Base-by-base conservation (phyloP, 2,113 vertebrate species). In the Lutjanus erythropterus region DNA sequence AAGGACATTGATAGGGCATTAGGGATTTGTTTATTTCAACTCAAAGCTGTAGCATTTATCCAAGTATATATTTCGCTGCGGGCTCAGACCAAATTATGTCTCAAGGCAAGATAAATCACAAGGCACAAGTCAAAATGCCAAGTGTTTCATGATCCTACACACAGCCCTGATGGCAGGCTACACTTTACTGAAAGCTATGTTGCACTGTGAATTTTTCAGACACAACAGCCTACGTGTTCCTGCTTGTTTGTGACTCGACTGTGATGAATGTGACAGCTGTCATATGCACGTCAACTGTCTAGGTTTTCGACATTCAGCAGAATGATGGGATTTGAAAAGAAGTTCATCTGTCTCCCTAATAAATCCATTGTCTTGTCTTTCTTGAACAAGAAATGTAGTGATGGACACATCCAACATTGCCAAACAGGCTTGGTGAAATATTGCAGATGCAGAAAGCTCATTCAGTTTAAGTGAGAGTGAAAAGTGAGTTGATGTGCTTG, bases 21-120 rank as follows among this genome's bases (percentile, higher is more conserved):
- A 91, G 92, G 92, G 93, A 93, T 94, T 94, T 94, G 90, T 92
- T 93, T 91, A 94, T 94, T 93, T 92, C 89, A 90, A 92, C 89
- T 94, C 84, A 89, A 93, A 94, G 85, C 88, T 89, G 83, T 75
- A 86, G 85, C 85, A 89, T 90, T 94, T 89, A 93, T 89, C 88
- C 88, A 81, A 90, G 89, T 88, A 86, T 90, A 92, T 90, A 90
- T 91, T 92, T 92, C 62, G 87, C 81, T 81, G 91, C 61, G 59
- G 89, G 85, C 85, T 89, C 74, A 86, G 75, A 91, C 92, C 92
- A 87, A 94, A 95, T 87, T 86, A 92, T 91, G 88, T 93, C 88
- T 94, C 90, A 83, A 88, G 85, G 86, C 86, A 86, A 91, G 84
- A 93, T 92, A 90, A 94, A 95, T 94, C 88, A 90, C 71, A 76